A percentile compares a stretch with the other conserved stretches of the same genome.
These are phyloP conservation scores for Notoglanidium macrostoma DNA, from an alignment of 2,797 vertebrate species.

Conservation along the genomic window DNA sequence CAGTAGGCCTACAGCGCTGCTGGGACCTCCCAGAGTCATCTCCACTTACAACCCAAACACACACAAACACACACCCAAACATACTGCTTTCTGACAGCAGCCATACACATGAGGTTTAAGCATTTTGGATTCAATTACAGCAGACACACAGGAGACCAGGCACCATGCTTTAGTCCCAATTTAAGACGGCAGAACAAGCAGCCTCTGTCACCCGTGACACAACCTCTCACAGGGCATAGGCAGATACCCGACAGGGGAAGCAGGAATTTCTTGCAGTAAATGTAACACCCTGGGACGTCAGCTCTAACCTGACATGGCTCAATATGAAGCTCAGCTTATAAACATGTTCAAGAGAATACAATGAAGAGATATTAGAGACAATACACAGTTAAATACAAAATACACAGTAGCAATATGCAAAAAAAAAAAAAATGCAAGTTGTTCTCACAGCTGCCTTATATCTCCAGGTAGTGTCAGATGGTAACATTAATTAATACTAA, in stretches of 20 bases:
- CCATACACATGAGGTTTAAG: constrained; percentile 33
- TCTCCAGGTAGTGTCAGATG: neutral
- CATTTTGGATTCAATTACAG: constrained; percentile 48
- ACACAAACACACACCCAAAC: constrained; percentile 27
- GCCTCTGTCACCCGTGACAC: constrained; percentile 28
- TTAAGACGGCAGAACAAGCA: constrained; percentile 44
- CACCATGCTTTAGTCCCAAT: constrained; percentile 39
- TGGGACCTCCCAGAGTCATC: constrained; percentile 48
- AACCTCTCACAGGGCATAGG: constrained; percentile 28
- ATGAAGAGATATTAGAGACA: neutral
- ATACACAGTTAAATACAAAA: too few relatives aligned
- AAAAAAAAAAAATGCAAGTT: neutral
- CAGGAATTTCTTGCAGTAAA: constrained; percentile 1
- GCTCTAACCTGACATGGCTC: neutral
- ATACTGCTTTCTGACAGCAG: constrained; percentile 43
- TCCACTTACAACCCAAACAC: constrained; percentile 40
- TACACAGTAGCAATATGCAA: neutral
- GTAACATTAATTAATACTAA: neutral
- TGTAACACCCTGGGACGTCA: neutral
- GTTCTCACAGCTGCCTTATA: neutral
- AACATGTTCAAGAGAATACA: neutral
- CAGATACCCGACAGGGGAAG: neutral
- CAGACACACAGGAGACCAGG: constrained; percentile 37
- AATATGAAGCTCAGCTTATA: neutral
- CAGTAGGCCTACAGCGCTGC: constrained; percentile 35